Evolutionary conservation across 2,113 vertebrate genomes (phyloP).

Genomic region (Vimba vimba): DNA sequence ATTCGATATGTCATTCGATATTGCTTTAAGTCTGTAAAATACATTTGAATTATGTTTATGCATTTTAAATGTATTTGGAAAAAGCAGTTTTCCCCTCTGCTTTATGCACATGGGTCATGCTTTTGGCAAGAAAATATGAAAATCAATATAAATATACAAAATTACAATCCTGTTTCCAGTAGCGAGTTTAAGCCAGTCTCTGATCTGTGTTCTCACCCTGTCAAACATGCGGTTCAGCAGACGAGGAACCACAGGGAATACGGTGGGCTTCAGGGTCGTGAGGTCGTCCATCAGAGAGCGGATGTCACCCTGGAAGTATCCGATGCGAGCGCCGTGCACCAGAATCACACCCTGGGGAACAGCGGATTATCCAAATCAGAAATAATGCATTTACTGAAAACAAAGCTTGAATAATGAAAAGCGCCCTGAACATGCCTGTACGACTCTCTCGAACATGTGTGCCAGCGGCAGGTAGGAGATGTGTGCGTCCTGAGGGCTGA

Average conservation of each 20-base stretch:
- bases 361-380: neutral
- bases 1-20: no score
- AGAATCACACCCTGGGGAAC: conserved; percentile 82
- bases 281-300: conserved; percentile 94
- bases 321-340: conserved; percentile 90
- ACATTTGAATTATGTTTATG: no score
- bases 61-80: neutral
- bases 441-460: conserved; percentile 79
- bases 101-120: no score
- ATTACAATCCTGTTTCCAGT: neutral
- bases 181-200: neutral
- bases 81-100: neutral
- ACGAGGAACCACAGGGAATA: conserved; percentile 95
- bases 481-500: conserved; percentile 67
- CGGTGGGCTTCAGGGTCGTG: conserved; percentile 85
- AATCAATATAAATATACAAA: neutral
- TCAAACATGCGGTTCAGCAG: conserved; percentile 97
- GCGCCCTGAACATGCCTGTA: conserved; percentile 61
- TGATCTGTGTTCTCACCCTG: conserved; percentile 73
- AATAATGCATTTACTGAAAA: neutral
- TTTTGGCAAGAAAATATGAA: no score
- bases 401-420: neutral
- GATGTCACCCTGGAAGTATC: conserved; percentile 97
- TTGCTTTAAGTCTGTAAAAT: no score
- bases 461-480: conserved; percentile 81